These are phyloP conservation scores for Macrophya alboannulata DNA, from an alignment of 2,888 invertebrate species.

Conservation along the genomic window DNA sequence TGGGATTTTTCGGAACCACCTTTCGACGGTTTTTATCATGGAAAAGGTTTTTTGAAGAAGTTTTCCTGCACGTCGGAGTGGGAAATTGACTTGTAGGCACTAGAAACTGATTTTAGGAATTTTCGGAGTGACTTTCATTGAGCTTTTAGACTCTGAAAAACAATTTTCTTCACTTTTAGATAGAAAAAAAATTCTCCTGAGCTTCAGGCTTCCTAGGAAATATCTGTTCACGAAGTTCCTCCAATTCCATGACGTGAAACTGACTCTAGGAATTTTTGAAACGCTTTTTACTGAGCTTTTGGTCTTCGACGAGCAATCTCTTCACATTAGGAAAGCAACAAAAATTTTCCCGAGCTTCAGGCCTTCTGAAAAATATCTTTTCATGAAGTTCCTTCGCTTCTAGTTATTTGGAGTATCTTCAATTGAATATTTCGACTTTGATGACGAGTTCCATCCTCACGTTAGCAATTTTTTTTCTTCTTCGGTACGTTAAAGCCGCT, in stretches of 20 bases:
- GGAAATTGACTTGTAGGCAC: background rate
- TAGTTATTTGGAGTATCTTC: background rate
- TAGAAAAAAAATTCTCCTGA: too few relatives aligned
- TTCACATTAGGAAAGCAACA: too few relatives aligned
- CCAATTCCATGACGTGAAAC: too few relatives aligned
- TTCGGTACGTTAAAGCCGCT: conserved; percentile 25
- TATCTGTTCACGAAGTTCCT: background rate
- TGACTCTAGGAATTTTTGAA: too few relatives aligned
- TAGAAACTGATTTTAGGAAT: background rate
- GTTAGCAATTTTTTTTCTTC: background rate
- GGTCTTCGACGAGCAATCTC: too few relatives aligned
- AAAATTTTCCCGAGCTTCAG: too few relatives aligned
- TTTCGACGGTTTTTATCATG: background rate
- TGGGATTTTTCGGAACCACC: background rate
- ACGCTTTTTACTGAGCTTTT: too few relatives aligned
- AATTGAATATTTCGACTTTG: background rate
- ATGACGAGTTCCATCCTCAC: background rate
- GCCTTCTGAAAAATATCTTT: too few relatives aligned
- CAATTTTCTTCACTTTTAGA: background rate
- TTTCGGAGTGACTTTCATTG: background rate
- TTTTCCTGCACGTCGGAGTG: background rate
- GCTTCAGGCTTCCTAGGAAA: too few relatives aligned
- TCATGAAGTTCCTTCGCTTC: background rate
- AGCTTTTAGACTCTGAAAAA: background rate
- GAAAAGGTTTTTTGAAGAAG: background rate